Evolutionary conservation across 2,888 invertebrate species (phyloP), one percentile per base, ranked within the genome.

Genomic region (Eupeodes latifasciatus): DNA sequence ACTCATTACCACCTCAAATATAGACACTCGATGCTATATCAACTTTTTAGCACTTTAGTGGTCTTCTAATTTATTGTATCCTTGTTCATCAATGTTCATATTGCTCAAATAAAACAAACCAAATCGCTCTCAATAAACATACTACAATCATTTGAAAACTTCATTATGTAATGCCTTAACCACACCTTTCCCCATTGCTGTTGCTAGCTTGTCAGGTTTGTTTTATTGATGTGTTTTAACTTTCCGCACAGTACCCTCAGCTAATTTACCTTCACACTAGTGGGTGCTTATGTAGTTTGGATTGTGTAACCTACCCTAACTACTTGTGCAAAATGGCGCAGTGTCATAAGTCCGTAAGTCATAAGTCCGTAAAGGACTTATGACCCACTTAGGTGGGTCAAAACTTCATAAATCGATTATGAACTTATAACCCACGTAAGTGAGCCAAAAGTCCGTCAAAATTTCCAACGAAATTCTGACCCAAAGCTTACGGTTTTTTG

Each of bases 311-410:
- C 16, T 6, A 44, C 14, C n/a, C 34, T 5, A 0, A 2, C n/a
- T 14, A 57, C n/a, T 53, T 36, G 34, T 69, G 72, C 40, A 34
- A 76, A 69, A 81, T 76, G n/a, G n/a, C n/a, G n/a, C n/a, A n/a
- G n/a, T n/a, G n/a, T n/a, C n/a, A n/a, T n/a, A n/a, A n/a, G n/a
- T n/a, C n/a, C n/a, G n/a, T n/a, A n/a, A n/a, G n/a, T n/a, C n/a
- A n/a, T n/a, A n/a, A n/a, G n/a, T n/a, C n/a, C n/a, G n/a, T n/a
- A n/a, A n/a, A n/a, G n/a, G n/a, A n/a, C n/a, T n/a, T n/a, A n/a
- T n/a, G n/a, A n/a, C n/a, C n/a, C n/a, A n/a, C n/a, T n/a, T n/a
- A n/a, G n/a, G n/a, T n/a, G n/a, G n/a, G n/a, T n/a, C n/a, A n/a
- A n/a, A n/a, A n/a, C n/a, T n/a, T n/a, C n/a, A n/a, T n/a, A n/a